Conservation (phyloP, 2,797 vertebrate species). For the Myotis planiceps region DNA sequence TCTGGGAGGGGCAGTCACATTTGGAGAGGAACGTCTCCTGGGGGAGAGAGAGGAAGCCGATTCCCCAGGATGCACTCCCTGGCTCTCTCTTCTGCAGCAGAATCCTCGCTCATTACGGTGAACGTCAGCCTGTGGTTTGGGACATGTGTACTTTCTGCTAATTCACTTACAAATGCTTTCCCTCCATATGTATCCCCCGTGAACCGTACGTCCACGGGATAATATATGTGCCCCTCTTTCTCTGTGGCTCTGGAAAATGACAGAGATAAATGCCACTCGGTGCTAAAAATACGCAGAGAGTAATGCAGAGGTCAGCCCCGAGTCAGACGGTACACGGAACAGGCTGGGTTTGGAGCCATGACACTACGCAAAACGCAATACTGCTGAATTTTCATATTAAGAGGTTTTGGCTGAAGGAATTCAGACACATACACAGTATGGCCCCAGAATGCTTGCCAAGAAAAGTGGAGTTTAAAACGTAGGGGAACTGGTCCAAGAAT, state of each 20-base stretch:
- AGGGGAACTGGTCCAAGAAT: slow-evolving; percentile 84
- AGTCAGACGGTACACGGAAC: slow-evolving; percentile 65
- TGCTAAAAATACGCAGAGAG: slow-evolving; percentile 59
- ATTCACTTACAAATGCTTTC: slow-evolving; percentile 64
- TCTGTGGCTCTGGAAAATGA: slow-evolving; percentile 35
- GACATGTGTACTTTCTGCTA: slow-evolving; percentile 66
- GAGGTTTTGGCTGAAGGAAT: slow-evolving; percentile 81
- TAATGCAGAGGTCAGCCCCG: slow-evolving; percentile 56
- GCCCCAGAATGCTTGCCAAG: slow-evolving; percentile 84
- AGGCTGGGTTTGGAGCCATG: slow-evolving; percentile 69
- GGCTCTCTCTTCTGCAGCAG: slow-evolving; percentile 18
- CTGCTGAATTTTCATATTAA: slow-evolving; percentile 80
- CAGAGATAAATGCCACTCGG: slow-evolving; percentile 52
- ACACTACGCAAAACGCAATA: slow-evolving; percentile 52
- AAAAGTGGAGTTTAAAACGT: slow-evolving; percentile 82
- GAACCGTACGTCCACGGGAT: neutral
- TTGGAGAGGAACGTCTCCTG: slow-evolving; percentile 37
- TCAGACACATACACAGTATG: slow-evolving; percentile 78
- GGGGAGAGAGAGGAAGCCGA: slow-evolving; percentile 24
- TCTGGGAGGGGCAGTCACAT: neutral
- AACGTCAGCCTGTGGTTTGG: slow-evolving; percentile 56
- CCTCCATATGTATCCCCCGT: slow-evolving; percentile 12
- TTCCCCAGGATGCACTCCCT: neutral
- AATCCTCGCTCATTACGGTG: slow-evolving; percentile 49
- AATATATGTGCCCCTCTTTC: slow-evolving; percentile 54